phyloP scores from a whole-genome alignment of 2,797 vertebrate genomes.

The Halcyon leucocephala region DNA sequence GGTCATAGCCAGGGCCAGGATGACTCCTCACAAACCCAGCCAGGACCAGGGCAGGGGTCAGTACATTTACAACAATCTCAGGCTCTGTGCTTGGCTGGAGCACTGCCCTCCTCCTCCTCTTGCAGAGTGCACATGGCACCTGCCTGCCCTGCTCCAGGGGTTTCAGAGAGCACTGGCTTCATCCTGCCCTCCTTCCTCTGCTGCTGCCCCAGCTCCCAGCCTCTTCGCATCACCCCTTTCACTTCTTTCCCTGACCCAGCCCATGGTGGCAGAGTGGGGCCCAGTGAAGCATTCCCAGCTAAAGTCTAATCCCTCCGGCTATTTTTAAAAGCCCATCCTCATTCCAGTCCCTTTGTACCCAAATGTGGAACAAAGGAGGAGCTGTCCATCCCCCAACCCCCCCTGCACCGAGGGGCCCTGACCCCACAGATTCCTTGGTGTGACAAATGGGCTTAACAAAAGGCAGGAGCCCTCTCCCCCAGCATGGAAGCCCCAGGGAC shows the following conservation, averaged over 20 bases:
- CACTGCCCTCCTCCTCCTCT: background rate
- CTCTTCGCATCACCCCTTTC: background rate
- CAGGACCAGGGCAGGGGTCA: background rate
- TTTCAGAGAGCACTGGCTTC: accelerated
- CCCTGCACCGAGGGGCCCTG: background rate
- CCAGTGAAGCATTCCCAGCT: background rate
- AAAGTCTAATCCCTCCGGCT: background rate
- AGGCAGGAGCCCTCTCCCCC: background rate
- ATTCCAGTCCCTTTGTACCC: background rate
- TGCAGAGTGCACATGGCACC: background rate
- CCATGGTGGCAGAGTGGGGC: background rate
- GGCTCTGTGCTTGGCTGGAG: background rate
- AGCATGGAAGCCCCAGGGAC: accelerated
- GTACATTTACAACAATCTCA: accelerated
- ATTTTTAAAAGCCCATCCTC: background rate
- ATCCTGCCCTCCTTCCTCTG: background rate
- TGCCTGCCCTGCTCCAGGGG: background rate
- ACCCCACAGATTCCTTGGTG: background rate
- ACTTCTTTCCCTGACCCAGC: background rate
- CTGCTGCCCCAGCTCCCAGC: background rate
- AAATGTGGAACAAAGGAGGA: background rate
- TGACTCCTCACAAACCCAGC: accelerated
- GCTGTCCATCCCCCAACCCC: background rate
- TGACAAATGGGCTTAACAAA: background rate
- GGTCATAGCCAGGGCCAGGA: background rate